A percentile compares a stretch with the other conserved stretches of the same genome.
Evolutionary conservation across 2,888 invertebrate species (phyloP).

Genomic region (Octonoba sinensis): DNA sequence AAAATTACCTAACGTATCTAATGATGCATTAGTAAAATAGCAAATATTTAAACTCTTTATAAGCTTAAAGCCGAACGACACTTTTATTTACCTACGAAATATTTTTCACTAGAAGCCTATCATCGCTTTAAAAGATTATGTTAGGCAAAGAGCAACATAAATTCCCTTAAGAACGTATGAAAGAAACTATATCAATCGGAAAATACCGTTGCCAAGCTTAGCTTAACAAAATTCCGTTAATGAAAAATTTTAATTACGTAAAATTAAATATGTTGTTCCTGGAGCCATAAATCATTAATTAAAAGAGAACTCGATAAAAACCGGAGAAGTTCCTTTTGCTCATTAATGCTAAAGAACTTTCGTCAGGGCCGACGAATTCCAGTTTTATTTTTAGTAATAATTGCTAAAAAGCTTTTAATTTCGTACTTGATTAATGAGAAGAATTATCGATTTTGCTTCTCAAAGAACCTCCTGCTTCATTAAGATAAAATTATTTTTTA

Average conservation of each 20-base stretch:
- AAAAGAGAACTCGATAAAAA: slow-evolving; percentile 37
- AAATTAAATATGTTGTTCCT: slow-evolving; percentile 53
- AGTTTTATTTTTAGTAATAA: slow-evolving; percentile 48
- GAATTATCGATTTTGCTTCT: slow-evolving; percentile 49
- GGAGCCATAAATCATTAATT: slow-evolving; percentile 58
- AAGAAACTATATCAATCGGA: too few species aligned
- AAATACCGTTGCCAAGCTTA: too few species aligned
- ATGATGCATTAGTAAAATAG: too few species aligned
- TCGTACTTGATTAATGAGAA: slow-evolving; percentile 53
- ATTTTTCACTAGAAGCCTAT: too few species aligned
- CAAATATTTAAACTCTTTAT: too few species aligned
- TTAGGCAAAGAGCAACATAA: too few species aligned
- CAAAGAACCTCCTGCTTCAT: slow-evolving; percentile 44
- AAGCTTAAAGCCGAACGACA: too few species aligned
- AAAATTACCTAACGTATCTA: too few species aligned
- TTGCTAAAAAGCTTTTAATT: slow-evolving; percentile 51
- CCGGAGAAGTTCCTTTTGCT: background rate
- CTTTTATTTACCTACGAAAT: too few species aligned
- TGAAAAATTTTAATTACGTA: background rate
- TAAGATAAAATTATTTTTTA: slow-evolving; percentile 41
- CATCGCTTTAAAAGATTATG: too few species aligned
- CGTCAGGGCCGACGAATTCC: background rate
- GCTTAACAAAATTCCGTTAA: too few species aligned
- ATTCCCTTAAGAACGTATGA: too few species aligned
- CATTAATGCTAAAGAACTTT: background rate